Percentiles rank a stretch among this genome's conserved stretches.
Evolutionary conservation across 2,888 invertebrate genomes (phyloP).

Genomic region (Andrena dorsata): DNA sequence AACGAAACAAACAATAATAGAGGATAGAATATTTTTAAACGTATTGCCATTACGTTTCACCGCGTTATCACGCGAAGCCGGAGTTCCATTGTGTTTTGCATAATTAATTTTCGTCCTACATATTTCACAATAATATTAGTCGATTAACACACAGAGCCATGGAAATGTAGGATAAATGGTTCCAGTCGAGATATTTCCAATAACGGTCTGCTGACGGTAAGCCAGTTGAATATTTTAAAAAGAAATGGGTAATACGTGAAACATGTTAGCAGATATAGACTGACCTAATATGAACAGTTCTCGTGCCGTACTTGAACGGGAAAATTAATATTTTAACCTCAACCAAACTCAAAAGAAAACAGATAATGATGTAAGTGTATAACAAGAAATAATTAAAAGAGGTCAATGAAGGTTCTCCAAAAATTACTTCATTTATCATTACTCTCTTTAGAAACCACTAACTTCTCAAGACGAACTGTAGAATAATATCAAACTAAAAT

Average conservation of each 20-base stretch:
- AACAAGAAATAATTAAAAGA: too few relatives aligned
- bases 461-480: too few relatives aligned
- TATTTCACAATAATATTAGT: constrained; percentile 15
- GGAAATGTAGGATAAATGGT: constrained; percentile 15
- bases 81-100: not conserved
- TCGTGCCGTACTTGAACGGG: too few relatives aligned
- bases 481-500: too few relatives aligned
- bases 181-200: constrained; percentile 32
- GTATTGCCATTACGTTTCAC: not conserved
- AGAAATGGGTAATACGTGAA: not conserved
- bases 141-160: not conserved
- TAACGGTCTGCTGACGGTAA: constrained; percentile 13
- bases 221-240: constrained; percentile 22
- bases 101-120: constrained; percentile 19
- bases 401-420: too few relatives aligned
- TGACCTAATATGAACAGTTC: not conserved
- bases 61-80: not conserved
- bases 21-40: not conserved
- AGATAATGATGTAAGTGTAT: too few relatives aligned
- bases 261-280: not conserved
- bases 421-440: too few relatives aligned
- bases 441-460: too few relatives aligned
- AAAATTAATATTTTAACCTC: too few relatives aligned
- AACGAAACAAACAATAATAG: too few relatives aligned
- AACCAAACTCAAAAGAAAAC: too few relatives aligned